Conservation (phyloP, 2,797 vertebrate species). For the Acrossocheilus fasciatus region DNA sequence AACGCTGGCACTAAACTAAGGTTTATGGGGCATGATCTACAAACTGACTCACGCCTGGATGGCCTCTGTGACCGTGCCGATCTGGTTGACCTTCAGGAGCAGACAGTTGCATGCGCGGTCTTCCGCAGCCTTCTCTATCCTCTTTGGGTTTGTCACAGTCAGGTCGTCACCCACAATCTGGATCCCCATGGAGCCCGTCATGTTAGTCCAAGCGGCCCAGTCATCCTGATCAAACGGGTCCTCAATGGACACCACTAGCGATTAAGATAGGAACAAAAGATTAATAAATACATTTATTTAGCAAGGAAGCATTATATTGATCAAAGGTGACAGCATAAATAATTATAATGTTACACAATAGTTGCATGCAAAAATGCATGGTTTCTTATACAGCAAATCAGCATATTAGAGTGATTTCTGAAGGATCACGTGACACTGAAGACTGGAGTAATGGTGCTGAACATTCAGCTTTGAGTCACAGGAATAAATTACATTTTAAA, state of each 20-base stretch:
- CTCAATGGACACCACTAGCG: conserved; percentile 92
- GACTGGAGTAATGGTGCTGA: neutral
- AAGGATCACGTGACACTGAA: neutral
- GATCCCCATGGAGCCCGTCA: conserved; percentile 91
- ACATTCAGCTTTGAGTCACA: neutral
- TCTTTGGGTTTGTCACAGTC: conserved; percentile 92
- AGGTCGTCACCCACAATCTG: conserved; percentile 94
- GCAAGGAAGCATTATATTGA: neutral
- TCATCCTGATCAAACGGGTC: conserved; percentile 96
- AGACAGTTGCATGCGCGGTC: conserved; percentile 94
- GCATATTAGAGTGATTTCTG: neutral
- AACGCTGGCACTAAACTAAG: neutral
- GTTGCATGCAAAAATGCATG: neutral
- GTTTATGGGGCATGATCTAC: neutral
- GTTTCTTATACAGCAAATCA: neutral
- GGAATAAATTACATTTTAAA: neutral
- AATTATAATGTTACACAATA: neutral
- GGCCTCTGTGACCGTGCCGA: conserved; percentile 90
- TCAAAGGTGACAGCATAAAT: neutral
- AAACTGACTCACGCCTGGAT: conserved; percentile 88
- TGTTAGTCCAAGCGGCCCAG: conserved; percentile 92
- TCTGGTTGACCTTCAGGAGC: conserved; percentile 96
- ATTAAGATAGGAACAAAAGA: neutral
- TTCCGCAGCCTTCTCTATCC: conserved; percentile 90
- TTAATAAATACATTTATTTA: neutral